Evolutionary conservation across 2,888 invertebrate genomes (phyloP).

Genomic region (Ligdia adustata): DNA sequence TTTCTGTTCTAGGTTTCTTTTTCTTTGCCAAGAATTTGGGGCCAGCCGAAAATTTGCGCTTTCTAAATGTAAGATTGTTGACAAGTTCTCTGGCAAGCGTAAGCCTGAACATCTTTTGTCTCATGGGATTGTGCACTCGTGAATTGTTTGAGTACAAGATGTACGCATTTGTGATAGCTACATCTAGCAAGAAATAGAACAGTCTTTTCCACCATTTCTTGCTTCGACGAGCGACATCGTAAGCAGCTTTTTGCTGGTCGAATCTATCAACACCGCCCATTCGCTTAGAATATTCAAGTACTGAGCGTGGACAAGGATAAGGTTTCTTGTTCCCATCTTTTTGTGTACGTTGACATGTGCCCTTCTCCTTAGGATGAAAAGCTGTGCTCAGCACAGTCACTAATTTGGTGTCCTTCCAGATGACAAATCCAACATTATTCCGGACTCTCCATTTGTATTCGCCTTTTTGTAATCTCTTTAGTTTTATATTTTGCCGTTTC

Average conservation of each 20-base stretch:
- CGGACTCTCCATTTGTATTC: conserved; percentile 32
- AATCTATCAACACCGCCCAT: conserved; percentile 35
- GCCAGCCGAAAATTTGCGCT: conserved; percentile 9
- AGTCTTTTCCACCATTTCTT: conserved; percentile 5
- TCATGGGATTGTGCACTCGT: conserved; percentile 10
- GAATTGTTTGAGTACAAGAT: conserved; percentile 10
- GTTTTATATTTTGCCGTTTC: conserved; percentile 5
- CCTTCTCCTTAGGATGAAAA: conserved; percentile 11
- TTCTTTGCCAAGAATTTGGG: conserved; percentile 7
- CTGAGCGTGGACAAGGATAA: conserved; percentile 23
- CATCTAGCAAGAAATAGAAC: conserved; percentile 1
- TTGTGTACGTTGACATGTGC: conserved; percentile 27
- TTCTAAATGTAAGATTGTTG: conserved; percentile 20
- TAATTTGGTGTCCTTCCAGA: conserved; percentile 21
- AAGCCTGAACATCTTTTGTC: conserved; percentile 24
- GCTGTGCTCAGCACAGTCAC: conserved; percentile 19
- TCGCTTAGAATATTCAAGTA: conserved; percentile 30
- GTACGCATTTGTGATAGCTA: conserved; percentile 4
- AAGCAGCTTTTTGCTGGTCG: conserved; percentile 29
- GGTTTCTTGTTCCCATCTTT: conserved; percentile 33
- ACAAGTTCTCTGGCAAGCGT: conserved; percentile 15
- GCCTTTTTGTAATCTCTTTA: conserved; percentile 34
- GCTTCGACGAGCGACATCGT: conserved; percentile 15
- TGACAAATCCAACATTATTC: conserved; percentile 19
- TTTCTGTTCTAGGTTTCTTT: conserved; percentile 14